A percentile compares a stretch with the other conserved stretches of the same genome.
Evolutionary conservation across 1,140 invertebrate genomes (phyloP).

Genomic region (Drosophila tristis): DNA sequence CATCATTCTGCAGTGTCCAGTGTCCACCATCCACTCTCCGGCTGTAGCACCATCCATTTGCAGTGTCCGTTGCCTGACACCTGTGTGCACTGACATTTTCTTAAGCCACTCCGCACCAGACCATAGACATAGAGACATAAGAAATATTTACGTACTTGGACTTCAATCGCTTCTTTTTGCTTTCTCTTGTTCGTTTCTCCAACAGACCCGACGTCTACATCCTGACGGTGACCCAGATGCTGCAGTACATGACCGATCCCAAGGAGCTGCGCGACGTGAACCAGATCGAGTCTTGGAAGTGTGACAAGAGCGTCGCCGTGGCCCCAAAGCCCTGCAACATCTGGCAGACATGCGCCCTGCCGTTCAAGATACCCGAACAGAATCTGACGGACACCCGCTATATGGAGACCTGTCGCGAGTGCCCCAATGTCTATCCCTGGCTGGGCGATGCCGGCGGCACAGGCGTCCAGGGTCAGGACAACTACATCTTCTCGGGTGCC

Average conservation of each 20-base stretch:
- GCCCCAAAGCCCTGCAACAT: constrained; percentile 90
- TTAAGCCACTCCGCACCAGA: too few species aligned
- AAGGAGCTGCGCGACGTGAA: constrained; percentile 88
- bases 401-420: constrained; percentile 94
- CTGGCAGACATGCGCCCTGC: constrained; percentile 92
- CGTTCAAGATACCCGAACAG: constrained; percentile 90
- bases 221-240: constrained; percentile 94
- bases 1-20: constrained; percentile 8
- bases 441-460: constrained; percentile 92
- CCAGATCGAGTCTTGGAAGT: constrained; percentile 91
- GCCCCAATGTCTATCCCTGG: constrained; percentile 89
- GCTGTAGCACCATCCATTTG: too few species aligned
- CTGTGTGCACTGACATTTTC: constrained; percentile 11
- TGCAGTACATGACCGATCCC: constrained; percentile 96
- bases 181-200: neutral
- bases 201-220: constrained; percentile 94
- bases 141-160: too few species aligned
- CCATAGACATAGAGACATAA: too few species aligned
- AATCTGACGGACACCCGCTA: constrained; percentile 93
- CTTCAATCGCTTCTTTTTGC: too few species aligned
- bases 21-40: too few species aligned
- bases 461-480: constrained; percentile 90
- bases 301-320: constrained; percentile 89
- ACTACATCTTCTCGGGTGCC: constrained; percentile 87
- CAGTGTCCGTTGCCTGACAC: neutral